phyloP scores from a whole-genome alignment of 2,113 vertebrate species.

The Edolisoma coerulescens region DNA sequence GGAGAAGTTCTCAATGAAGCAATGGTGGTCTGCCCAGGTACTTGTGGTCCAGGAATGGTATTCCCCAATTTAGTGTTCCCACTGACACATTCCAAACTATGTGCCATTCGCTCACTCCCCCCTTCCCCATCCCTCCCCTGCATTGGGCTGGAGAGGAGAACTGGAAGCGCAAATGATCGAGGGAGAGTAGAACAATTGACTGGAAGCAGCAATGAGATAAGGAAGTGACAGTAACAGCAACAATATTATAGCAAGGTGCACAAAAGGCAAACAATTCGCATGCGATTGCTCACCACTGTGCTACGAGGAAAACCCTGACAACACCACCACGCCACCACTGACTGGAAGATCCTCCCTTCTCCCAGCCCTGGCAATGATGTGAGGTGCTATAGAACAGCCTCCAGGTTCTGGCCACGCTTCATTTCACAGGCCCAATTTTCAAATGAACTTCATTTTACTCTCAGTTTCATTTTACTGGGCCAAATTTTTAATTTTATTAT shows the following conservation, averaged over 20 bases:
- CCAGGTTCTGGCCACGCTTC: not conserved
- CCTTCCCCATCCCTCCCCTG: not conserved
- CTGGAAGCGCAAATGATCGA: not conserved
- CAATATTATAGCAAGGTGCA: not conserved
- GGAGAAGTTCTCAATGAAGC: not conserved
- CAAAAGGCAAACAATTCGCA: not conserved
- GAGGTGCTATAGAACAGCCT: not conserved
- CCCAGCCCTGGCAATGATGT: not conserved
- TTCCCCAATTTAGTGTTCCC: not conserved
- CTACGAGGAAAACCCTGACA: not conserved
- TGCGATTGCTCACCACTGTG: not conserved
- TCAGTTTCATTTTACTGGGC: not conserved
- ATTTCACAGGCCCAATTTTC: not conserved
- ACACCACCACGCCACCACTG: accelerated
- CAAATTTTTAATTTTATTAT: not conserved
- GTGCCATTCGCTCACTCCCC: accelerated
- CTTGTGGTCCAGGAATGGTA: not conserved
- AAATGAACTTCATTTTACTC: not conserved
- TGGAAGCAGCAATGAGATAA: not conserved
- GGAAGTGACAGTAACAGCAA: not conserved
- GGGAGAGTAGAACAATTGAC: not conserved
- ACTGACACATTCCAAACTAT: not conserved
- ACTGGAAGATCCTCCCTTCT: not conserved
- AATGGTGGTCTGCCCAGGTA: not conserved
- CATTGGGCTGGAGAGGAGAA: not conserved